phyloP scores from a whole-genome alignment of 2,113 vertebrate genomes.

The Ageneiosus marmoratus region DNA sequence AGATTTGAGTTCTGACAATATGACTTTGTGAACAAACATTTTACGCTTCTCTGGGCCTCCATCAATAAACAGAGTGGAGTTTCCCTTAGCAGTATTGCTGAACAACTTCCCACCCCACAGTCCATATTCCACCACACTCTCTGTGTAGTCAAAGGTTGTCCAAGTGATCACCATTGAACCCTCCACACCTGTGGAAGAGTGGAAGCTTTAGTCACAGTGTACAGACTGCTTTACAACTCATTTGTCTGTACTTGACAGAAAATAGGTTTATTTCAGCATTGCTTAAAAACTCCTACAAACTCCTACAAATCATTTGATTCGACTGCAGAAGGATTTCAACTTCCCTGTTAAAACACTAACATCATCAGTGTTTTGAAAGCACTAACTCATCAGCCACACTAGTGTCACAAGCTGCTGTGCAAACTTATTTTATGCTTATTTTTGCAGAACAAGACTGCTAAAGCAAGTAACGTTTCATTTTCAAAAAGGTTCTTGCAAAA shows the following conservation, averaged over 20 bases:
- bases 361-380: background rate
- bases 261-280: background rate
- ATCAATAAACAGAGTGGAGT: conserved; percentile 72
- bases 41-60: conserved; percentile 72
- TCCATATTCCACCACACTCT: conserved; percentile 76
- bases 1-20: conserved; percentile 69
- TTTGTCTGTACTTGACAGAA: background rate
- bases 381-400: background rate
- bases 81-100: conserved; percentile 65
- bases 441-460: background rate
- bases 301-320: background rate
- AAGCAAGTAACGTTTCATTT: background rate
- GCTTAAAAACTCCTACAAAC: too few relatives aligned
- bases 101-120: conserved; percentile 66
- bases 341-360: background rate
- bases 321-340: background rate
- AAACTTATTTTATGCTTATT: background rate
- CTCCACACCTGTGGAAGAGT: conserved; percentile 64
- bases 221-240: background rate
- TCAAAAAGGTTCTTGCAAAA: background rate
- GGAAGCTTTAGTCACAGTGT: background rate
- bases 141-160: conserved; percentile 76
- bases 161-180: conserved; percentile 82
- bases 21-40: conserved; percentile 81
- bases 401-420: background rate